Percentiles rank a stretch among this genome's conserved stretches.
Evolutionary conservation across 1,140 invertebrate species (phyloP).

Genomic region (Ips nitidus): DNA sequence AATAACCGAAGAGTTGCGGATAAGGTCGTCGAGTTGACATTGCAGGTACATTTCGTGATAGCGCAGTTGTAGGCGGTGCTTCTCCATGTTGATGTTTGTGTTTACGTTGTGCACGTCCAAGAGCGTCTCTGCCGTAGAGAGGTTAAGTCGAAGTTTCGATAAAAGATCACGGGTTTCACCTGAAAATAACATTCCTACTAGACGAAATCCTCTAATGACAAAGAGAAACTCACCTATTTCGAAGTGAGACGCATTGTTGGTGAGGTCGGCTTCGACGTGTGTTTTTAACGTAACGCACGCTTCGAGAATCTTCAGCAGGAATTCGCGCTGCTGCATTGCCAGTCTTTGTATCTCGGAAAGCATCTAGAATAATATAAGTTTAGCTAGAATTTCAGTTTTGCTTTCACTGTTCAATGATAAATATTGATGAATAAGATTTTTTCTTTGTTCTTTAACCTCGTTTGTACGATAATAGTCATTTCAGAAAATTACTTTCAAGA

Average conservation of each 20-base stretch:
- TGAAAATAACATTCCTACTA: not conserved
- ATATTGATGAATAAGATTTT: too few species aligned
- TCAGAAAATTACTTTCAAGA: too few species aligned
- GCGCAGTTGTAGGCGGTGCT: slow-evolving; percentile 64
- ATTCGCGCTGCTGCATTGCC: slow-evolving; percentile 67
- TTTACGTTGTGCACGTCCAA: slow-evolving; percentile 60
- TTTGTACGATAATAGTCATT: too few species aligned
- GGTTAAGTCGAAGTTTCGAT: slow-evolving; percentile 60
- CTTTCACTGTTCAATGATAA: too few species aligned
- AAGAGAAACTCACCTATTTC: slow-evolving; percentile 53
- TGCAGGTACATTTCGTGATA: slow-evolving; percentile 73
- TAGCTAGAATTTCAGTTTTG: too few species aligned
- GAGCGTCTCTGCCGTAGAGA: slow-evolving; percentile 60
- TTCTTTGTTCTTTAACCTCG: too few species aligned
- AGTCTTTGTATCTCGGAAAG: slow-evolving; percentile 65
- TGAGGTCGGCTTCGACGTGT: slow-evolving; percentile 70
- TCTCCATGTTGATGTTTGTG: slow-evolving; percentile 60
- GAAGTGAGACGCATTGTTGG: slow-evolving; percentile 64
- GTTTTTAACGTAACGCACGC: slow-evolving; percentile 71
- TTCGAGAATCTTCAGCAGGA: slow-evolving; percentile 71
- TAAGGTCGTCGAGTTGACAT: slow-evolving; percentile 70
- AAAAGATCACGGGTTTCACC: slow-evolving; percentile 65
- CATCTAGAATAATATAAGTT: slow-evolving; percentile 47
- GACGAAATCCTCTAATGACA: not conserved
- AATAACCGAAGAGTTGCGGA: slow-evolving; percentile 64